Evolutionary conservation across 2,113 vertebrate genomes (phyloP).

Genomic region (human (Homo sapiens)): DNA sequence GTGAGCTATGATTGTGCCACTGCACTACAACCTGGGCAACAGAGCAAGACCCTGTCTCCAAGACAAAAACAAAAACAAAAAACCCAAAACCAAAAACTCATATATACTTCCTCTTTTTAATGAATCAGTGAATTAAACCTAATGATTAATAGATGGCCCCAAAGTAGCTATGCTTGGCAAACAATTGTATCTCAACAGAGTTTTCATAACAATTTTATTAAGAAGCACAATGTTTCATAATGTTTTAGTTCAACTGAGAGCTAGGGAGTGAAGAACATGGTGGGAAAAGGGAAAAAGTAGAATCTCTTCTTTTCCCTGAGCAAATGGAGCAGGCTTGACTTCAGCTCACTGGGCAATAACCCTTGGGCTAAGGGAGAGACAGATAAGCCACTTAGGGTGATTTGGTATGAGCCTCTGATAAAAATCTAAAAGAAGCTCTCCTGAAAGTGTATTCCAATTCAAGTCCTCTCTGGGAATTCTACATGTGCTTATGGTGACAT

Average conservation of each 20-base stretch:
- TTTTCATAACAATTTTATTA: neutral
- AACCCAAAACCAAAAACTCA: neutral
- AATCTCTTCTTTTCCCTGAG: neutral
- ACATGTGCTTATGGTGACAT: neutral
- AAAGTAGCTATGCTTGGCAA: neutral
- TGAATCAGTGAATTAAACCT: neutral
- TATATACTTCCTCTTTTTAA: neutral
- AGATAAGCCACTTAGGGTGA: neutral
- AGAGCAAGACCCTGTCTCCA: too few relatives aligned
- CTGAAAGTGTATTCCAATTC: neutral
- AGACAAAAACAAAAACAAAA: too few relatives aligned
- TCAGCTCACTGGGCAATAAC: neutral
- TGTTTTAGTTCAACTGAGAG: neutral
- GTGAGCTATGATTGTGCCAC: too few relatives aligned
- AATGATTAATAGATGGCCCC: neutral
- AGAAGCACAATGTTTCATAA: neutral
- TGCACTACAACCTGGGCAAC: too few relatives aligned
- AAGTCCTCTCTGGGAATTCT: neutral
- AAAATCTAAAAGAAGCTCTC: neutral
- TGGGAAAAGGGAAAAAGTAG: neutral
- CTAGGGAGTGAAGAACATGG: neutral
- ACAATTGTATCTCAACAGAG: neutral
- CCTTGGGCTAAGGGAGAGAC: neutral
- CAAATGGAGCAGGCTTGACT: neutral
- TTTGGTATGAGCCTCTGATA: neutral